A percentile compares a stretch with the other conserved stretches of the same genome.
These are phyloP conservation scores for Drosophila kambysellisi DNA, from an alignment of 2,888 invertebrate genomes.

Conservation along the genomic window DNA sequence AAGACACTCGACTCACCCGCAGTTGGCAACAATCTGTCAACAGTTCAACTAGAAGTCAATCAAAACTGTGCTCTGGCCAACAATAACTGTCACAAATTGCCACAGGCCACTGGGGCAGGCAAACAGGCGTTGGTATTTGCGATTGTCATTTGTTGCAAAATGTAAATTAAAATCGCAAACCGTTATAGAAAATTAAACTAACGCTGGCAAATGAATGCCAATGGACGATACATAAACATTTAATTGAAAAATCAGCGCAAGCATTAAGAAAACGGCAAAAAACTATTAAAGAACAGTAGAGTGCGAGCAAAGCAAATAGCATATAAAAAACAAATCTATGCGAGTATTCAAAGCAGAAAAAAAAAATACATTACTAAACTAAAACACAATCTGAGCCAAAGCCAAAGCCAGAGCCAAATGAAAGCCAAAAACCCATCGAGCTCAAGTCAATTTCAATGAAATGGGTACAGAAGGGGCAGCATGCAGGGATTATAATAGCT, in stretches of 20 bases:
- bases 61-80: conserved; percentile 66
- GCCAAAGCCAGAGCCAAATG: conserved; percentile 28
- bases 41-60: conserved; percentile 64
- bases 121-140: conserved; percentile 17
- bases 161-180: conserved; percentile 38
- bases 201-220: conserved; percentile 50
- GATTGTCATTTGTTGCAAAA: conserved; percentile 38
- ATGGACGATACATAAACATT: conserved; percentile 45
- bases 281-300: conserved; percentile 52
- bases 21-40: conserved; percentile 56
- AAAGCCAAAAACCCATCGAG: conserved; percentile 57
- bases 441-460: conserved; percentile 55
- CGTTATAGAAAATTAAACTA: conserved; percentile 63
- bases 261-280: conserved; percentile 53
- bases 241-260: conserved; percentile 73
- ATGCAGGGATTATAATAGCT: conserved; percentile 42
- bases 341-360: conserved; percentile 36
- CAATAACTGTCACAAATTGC: conserved; percentile 75
- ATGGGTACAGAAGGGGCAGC: conserved; percentile 5
- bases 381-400: conserved; percentile 26
- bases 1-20: conserved; percentile 18
- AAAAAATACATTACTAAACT: conserved; percentile 36
- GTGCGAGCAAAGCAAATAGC: conserved; percentile 43
- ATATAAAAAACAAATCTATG: conserved; percentile 5
- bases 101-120: conserved; percentile 50